phyloP scores from a whole-genome alignment of 2,888 invertebrate genomes.

The Bhutanitis thaidina region DNA sequence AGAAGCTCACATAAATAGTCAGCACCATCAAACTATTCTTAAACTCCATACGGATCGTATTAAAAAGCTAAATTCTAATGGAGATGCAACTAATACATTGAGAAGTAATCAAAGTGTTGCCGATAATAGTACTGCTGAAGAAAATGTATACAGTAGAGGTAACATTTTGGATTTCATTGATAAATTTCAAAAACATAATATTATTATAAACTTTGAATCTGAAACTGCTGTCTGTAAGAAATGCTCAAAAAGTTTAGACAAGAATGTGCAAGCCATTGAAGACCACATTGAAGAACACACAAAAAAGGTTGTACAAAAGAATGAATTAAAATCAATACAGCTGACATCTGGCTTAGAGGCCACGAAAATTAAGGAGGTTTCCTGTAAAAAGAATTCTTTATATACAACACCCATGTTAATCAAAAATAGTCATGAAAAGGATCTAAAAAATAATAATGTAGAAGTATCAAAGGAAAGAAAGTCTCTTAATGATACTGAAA shows the following conservation, averaged over 20 bases:
- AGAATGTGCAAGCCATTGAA: slow-evolving; percentile 28
- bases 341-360: neutral
- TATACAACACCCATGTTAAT: slow-evolving; percentile 1
- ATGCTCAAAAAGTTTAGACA: slow-evolving; percentile 30
- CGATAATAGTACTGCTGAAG: neutral
- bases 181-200: slow-evolving; percentile 34
- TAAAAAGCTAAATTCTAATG: slow-evolving; percentile 7
- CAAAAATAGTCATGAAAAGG: neutral
- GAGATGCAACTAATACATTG: neutral
- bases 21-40: slow-evolving; percentile 33
- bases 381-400: neutral
- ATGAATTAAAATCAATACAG: neutral
- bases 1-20: slow-evolving; percentile 23
- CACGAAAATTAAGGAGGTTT: neutral
- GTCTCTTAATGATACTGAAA: neutral
- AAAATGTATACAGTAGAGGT: neutral
- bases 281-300: slow-evolving; percentile 27
- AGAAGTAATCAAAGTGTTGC: neutral
- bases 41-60: slow-evolving; percentile 28
- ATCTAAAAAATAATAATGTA: neutral
- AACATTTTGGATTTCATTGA: slow-evolving; percentile 27
- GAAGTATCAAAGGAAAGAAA: slow-evolving; percentile 6
- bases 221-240: slow-evolving; percentile 34
- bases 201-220: slow-evolving; percentile 35
- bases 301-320: slow-evolving; percentile 16